Evolutionary conservation across 1,140 invertebrate genomes (phyloP).

Genomic region (Leptinotarsa texana): DNA sequence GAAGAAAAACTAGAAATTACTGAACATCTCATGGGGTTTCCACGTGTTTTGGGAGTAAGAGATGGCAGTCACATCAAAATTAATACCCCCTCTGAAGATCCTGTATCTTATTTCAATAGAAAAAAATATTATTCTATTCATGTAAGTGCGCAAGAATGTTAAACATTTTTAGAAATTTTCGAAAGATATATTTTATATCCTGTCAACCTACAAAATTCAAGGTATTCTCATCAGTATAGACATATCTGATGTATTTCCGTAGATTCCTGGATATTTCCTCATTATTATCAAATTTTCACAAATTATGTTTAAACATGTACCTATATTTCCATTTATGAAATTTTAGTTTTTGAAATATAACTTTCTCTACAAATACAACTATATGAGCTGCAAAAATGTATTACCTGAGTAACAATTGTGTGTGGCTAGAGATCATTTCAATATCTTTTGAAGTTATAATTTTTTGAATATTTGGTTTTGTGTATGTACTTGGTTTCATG

Average conservation of each 20-base stretch:
- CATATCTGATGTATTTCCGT: background rate
- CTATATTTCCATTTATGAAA: background rate
- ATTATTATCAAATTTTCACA: background rate
- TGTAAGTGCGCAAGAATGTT: conserved; percentile 17
- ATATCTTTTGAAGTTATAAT: background rate
- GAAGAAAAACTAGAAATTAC: conserved; percentile 41
- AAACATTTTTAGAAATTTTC: background rate
- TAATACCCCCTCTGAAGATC: conserved; percentile 18
- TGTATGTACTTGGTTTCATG: conserved; percentile 11
- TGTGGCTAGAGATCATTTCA: background rate
- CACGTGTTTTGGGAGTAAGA: conserved; percentile 26
- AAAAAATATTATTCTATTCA: conserved; percentile 44
- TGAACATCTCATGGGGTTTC: conserved; percentile 44
- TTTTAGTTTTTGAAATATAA: background rate
- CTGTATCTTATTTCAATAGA: conserved; percentile 35
- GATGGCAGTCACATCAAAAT: conserved; percentile 26
- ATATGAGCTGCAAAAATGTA: background rate
- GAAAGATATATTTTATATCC: background rate
- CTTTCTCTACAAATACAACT: background rate
- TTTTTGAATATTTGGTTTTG: background rate
- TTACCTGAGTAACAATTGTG: background rate
- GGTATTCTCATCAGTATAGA: background rate
- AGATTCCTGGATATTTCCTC: background rate
- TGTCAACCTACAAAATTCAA: background rate
- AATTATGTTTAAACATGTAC: background rate